Evolutionary conservation across 2,113 vertebrate species (phyloP).

Genomic region (Bos indicus): DNA sequence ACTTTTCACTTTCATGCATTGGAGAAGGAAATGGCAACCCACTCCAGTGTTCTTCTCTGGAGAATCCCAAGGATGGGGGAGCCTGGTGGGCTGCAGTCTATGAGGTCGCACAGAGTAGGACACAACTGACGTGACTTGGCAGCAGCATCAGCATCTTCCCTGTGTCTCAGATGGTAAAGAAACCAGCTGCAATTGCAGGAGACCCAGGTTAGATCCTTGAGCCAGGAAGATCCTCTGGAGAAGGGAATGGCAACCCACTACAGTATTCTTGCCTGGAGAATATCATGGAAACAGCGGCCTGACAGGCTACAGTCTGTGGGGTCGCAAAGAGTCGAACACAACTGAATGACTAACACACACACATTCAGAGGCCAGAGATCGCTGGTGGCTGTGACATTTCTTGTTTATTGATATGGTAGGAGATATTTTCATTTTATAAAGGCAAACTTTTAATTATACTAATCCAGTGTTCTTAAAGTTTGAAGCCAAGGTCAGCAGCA

Average conservation of each 20-base stretch:
- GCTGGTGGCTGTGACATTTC: background rate
- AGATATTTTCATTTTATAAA: background rate
- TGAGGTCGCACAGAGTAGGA: too few species aligned
- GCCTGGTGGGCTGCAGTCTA: too few species aligned
- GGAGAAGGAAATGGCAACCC: too few species aligned
- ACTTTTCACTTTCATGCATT: too few species aligned
- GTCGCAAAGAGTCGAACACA: fast-evolving
- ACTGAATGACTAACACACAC: background rate
- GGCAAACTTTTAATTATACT: background rate
- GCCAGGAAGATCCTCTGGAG: background rate
- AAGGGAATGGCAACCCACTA: background rate
- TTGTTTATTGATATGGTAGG: background rate
- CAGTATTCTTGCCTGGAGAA: background rate
- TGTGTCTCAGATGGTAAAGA: background rate
- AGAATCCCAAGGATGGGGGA: too few species aligned
- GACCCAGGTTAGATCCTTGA: background rate
- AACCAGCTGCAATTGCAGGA: background rate
- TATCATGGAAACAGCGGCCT: background rate
- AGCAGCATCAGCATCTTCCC: too few species aligned
- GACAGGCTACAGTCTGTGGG: background rate
- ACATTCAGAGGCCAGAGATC: background rate
- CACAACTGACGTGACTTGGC: too few species aligned
- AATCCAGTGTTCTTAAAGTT: background rate
- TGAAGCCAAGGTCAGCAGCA: background rate
- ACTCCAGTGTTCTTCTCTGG: too few species aligned